Evolutionary conservation across 2,797 vertebrate species (phyloP).

Genomic region (Epinephelus awoara): DNA sequence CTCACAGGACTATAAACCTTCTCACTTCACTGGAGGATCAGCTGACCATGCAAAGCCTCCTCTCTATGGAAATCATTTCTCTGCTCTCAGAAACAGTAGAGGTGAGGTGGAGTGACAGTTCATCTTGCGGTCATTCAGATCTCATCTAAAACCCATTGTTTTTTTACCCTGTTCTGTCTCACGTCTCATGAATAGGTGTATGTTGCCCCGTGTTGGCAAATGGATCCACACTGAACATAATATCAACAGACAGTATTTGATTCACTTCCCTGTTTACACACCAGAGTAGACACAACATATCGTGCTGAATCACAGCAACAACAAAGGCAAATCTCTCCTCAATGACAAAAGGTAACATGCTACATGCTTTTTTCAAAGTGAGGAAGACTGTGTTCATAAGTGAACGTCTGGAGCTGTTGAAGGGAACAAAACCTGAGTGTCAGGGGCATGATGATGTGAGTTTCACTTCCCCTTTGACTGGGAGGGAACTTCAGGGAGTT

Average conservation of each 20-base stretch:
- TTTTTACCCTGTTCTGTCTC: neutral
- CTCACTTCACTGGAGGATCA: too few relatives aligned
- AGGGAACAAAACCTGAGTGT: neutral
- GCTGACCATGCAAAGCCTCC: too few relatives aligned
- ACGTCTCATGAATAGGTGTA: neutral
- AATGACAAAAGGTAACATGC: too few relatives aligned
- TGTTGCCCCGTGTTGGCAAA: neutral
- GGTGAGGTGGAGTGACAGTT: neutral
- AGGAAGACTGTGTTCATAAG: neutral
- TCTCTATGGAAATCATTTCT: too few relatives aligned
- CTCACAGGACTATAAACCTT: too few relatives aligned
- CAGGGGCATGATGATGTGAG: neutral
- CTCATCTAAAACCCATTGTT: neutral
- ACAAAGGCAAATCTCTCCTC: too few relatives aligned
- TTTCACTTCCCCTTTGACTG: slow-evolving; percentile 17
- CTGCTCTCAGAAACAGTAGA: neutral
- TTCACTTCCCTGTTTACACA: too few relatives aligned
- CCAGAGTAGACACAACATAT: too few relatives aligned
- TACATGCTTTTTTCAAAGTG: too few relatives aligned
- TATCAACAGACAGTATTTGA: too few relatives aligned
- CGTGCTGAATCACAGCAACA: too few relatives aligned
- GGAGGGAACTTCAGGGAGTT: neutral
- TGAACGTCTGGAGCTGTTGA: slow-evolving; percentile 5
- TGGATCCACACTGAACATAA: neutral
- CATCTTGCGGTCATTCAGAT: too few relatives aligned